Evolutionary conservation across 2,113 vertebrate species (phyloP), one percentile per base, ranked within the genome.

Genomic region (Labeo rohita): DNA sequence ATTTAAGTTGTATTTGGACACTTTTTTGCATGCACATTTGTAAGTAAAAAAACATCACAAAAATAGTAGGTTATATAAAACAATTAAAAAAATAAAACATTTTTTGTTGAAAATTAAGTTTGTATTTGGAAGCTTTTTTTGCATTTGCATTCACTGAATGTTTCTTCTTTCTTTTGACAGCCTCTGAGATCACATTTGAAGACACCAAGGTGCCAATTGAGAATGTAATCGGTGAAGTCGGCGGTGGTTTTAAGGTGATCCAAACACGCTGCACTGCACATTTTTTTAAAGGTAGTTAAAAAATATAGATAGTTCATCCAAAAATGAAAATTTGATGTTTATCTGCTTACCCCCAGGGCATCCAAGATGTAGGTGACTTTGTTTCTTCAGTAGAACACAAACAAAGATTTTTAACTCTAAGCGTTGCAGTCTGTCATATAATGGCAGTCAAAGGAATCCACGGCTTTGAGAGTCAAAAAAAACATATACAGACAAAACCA

Each of bases 231-330:
- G 98, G 98, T 91, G 97, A 98, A 94, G 91, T 99, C 0, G 98
- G 98, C 84, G 96, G 95, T n/a, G 98, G 98, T 15, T 99, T 99
- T 91, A 99, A 99, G 97, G 98, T 99, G 85, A 94, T 94, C 83
- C 43, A 77, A 72, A 5, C 23, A 6, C 21, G 80, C 18, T 80
- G 16, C 59, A 45, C 11, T 74, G 43, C 4, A 12, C n/a, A 34
- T 56, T 47, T 68, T 28, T 28, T 28, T 28, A 1, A 28, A 28
- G 28, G 28, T n/a, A n/a, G n/a, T n/a, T n/a, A n/a, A n/a, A n/a
- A n/a, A n/a, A n/a, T n/a, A n/a, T n/a, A n/a, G 4, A 28, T 28
- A 28, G 28, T 28, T 28, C 28, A 28, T 28, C 28, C 28, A 28
- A 28, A 28, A 28, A 28, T 28, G 2, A 28, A 28, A 28, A 28